phyloP scores from a whole-genome alignment of 2,113 vertebrate species.

The Galbula dea region DNA sequence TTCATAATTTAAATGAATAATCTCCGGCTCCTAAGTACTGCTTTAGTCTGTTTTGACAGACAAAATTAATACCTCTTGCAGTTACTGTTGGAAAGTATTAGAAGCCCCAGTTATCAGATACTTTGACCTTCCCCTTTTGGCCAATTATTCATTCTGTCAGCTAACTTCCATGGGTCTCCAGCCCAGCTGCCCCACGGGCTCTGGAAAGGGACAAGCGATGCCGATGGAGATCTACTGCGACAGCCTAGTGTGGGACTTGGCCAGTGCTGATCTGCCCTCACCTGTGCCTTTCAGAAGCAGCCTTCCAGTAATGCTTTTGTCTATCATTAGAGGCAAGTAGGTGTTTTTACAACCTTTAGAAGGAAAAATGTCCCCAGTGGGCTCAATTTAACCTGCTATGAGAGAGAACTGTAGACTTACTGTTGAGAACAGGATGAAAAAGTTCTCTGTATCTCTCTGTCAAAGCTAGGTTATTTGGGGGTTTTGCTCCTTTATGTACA shows the following conservation, averaged over 20 bases:
- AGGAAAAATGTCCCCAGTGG: not conserved
- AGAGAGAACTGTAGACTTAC: not conserved
- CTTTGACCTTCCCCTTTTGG: constrained; percentile 4
- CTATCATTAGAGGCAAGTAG: not conserved
- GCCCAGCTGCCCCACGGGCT: fast-evolving
- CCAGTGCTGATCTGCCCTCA: fast-evolving
- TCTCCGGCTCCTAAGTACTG: constrained; percentile 34
- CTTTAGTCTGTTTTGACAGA: constrained; percentile 48
- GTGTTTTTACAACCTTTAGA: not conserved
- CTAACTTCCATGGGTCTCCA: fast-evolving
- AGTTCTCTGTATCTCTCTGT: not conserved
- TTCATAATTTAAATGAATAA: constrained; percentile 60
- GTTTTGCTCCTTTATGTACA: not conserved
- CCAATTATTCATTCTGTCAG: not conserved
- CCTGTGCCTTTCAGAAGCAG: fast-evolving
- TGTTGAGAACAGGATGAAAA: not conserved
- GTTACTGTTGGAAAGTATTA: not conserved
- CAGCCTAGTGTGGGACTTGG: fast-evolving
- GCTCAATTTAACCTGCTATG: not conserved
- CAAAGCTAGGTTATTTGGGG: not conserved
- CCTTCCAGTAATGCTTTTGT: fast-evolving
- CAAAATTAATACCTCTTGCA: constrained; percentile 33
- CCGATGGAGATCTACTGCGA: fast-evolving
- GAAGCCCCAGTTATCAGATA: not conserved
- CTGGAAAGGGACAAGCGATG: fast-evolving